phyloP scores from a whole-genome alignment of 2,888 invertebrate species.

The Agriopis leucophaearia region DNA sequence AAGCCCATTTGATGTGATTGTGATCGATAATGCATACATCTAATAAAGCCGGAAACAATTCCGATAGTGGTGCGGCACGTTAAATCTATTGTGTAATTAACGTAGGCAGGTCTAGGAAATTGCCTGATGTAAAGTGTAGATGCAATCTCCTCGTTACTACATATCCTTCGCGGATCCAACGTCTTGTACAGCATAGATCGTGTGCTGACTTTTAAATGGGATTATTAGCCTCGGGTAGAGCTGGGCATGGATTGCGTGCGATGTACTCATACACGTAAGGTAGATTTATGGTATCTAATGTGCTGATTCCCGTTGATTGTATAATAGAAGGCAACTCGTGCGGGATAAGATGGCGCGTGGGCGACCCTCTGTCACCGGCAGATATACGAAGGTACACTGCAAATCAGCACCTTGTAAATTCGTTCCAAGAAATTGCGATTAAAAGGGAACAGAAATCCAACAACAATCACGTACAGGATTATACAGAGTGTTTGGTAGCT shows the following conservation, averaged over 20 bases:
- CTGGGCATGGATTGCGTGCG: conserved; percentile 50
- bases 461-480: neutral
- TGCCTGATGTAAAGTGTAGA: conserved; percentile 49
- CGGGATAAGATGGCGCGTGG: conserved; percentile 74
- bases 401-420: conserved; percentile 61
- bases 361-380: conserved; percentile 76
- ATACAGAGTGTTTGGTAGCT: too few relatives aligned
- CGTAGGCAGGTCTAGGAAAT: conserved; percentile 55
- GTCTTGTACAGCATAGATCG: conserved; percentile 38
- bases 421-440: conserved; percentile 27
- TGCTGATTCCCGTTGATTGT: conserved; percentile 83
- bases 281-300: conserved; percentile 56
- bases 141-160: conserved; percentile 44
- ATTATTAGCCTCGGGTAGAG: conserved; percentile 32
- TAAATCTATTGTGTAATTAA: conserved; percentile 58
- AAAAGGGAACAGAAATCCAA: neutral
- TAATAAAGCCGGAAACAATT: conserved; percentile 55
- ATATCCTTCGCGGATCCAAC: conserved; percentile 38
- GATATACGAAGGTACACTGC: conserved; percentile 59
- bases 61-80: conserved; percentile 50
- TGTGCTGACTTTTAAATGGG: conserved; percentile 21
- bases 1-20: conserved; percentile 33
- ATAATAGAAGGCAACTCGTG: conserved; percentile 78
- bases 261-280: conserved; percentile 34
- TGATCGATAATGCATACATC: conserved; percentile 34